Evolutionary conservation across 2,113 vertebrate genomes (phyloP), one percentile per base, ranked within the genome.

Genomic region (Suncus etruscus): DNA sequence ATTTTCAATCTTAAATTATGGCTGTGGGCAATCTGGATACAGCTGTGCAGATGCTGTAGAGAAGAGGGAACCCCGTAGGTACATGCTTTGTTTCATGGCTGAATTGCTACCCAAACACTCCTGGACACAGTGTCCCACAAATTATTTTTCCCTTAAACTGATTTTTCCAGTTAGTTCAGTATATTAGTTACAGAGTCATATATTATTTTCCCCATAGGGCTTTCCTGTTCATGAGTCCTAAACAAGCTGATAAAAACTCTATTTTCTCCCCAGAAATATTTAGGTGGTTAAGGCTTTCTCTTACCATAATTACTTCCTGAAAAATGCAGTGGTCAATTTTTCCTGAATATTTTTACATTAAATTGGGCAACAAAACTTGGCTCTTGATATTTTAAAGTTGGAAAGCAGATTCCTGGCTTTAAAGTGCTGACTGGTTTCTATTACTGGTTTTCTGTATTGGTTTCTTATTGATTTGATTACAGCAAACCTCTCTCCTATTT

Each of bases 151-250:
- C 92, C 84, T 94, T 94, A 95, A 95, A 95, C 94, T 95, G 95
- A 96, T 92, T 96, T 95, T 96, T 93, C 94, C 93, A 95, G 92
- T 96, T 94, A 85, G 91, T 96, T 95, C 84, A 84, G 93, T 95
- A 45, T 87, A 84, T 94, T 96, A 95, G 94, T 96, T 94, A 93
- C 92, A 90, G 93, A 93, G 74, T 29, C 61, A 29, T 90, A 6
- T 94, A 85, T 95, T 96, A 95, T 92, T 96, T 94, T 87, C 86
- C 92, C 95, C 82, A 92, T 32, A 95, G 93, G 95, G 94, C 92
- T 94, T 97, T 96, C 92, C 95, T 94, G 93, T 87, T 94, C 89
- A 95, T 61, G 82, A 92, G 86, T 92, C 77, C 79, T 85, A 91
- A 94, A 91, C 78, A 78, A 94, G 85, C 77, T 89, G 89, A 95